Evolutionary conservation across 2,113 vertebrate genomes (phyloP).

Genomic region (Potamarius usumacintae): DNA sequence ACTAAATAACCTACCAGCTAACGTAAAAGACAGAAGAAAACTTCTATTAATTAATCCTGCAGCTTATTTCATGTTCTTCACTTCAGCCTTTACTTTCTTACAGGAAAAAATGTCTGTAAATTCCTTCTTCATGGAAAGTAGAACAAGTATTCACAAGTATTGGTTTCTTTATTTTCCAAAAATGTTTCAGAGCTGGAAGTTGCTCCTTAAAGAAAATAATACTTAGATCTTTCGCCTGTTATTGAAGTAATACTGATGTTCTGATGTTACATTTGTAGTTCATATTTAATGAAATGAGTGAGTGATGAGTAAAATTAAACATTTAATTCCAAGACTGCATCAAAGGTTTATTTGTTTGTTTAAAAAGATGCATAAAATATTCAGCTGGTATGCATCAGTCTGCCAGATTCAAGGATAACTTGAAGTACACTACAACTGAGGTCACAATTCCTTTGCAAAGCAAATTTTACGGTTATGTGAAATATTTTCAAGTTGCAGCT

Average conservation of each 20-base stretch:
- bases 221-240: background rate
- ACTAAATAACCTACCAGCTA: background rate
- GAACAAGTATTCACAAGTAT: background rate
- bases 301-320: background rate
- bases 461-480: background rate
- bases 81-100: background rate
- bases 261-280: constrained; percentile 17
- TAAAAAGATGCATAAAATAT: background rate
- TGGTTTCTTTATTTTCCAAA: background rate
- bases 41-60: background rate
- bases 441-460: background rate
- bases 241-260: constrained; percentile 14
- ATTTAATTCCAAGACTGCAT: background rate
- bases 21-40: background rate
- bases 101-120: background rate
- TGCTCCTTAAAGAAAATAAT: background rate
- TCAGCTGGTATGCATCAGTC: background rate
- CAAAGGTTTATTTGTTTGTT: background rate
- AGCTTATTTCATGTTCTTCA: background rate
- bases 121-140: background rate
- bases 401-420: background rate
- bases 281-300: background rate
- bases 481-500: background rate
- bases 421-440: background rate
- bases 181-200: background rate